Conservation (phyloP, 2,888 invertebrate species). For the Erannis defoliaria region DNA sequence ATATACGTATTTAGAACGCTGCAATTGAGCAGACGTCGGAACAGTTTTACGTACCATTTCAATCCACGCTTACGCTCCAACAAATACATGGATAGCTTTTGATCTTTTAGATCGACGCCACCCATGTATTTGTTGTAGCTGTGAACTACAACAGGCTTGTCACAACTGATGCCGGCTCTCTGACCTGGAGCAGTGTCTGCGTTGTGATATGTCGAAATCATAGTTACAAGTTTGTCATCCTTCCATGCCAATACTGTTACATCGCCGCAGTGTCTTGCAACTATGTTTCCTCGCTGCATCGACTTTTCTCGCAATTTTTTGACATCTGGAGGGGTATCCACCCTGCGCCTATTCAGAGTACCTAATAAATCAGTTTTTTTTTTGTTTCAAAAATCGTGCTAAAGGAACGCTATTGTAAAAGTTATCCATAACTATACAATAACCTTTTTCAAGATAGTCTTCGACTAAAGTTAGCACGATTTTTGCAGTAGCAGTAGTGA, state of each 20-base stretch:
- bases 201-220: slow-evolving; percentile 23
- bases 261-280: slow-evolving; percentile 34
- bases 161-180: slow-evolving; percentile 23
- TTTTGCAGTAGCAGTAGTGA: slow-evolving; percentile 16
- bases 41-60: slow-evolving; percentile 45
- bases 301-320: slow-evolving; percentile 12
- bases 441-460: slow-evolving; percentile 37
- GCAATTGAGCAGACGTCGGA: slow-evolving; percentile 38
- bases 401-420: slow-evolving; percentile 35
- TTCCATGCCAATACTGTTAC: slow-evolving; percentile 37
- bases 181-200: slow-evolving; percentile 18
- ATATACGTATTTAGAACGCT: slow-evolving; percentile 37
- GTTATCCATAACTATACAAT: slow-evolving; percentile 40
- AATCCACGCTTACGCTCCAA: slow-evolving; percentile 42
- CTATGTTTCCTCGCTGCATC: slow-evolving; percentile 4
- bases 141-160: neutral
- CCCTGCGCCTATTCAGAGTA: slow-evolving; percentile 19
- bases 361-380: slow-evolving; percentile 40
- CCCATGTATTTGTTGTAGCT: slow-evolving; percentile 42
- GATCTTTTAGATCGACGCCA: slow-evolving; percentile 39
- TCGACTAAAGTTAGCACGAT: slow-evolving; percentile 29
- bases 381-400: slow-evolving; percentile 30
- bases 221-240: slow-evolving; percentile 30
- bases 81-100: slow-evolving; percentile 41
- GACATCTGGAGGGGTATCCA: slow-evolving; percentile 16